Percentiles rank a stretch among this genome's conserved stretches.
Evolutionary conservation across 1,140 invertebrate genomes (phyloP).

Genomic region (Hirudo medicinalis): DNA sequence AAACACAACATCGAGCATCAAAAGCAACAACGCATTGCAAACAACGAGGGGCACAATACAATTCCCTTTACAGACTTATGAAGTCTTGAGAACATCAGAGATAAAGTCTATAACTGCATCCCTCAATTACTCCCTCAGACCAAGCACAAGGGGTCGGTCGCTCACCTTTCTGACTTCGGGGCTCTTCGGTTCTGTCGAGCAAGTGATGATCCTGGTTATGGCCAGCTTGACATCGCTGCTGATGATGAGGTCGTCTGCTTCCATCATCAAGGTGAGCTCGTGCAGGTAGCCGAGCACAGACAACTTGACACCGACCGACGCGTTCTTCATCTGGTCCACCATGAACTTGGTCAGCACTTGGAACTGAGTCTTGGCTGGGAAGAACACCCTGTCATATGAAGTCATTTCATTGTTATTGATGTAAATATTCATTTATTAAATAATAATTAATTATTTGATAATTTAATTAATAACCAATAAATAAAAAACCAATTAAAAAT

Average conservation of each 20-base stretch:
- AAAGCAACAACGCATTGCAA: too few species aligned
- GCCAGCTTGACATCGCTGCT: conserved; percentile 42
- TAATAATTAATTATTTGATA: background rate
- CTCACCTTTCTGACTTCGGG: conserved; percentile 57
- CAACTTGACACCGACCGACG: conserved; percentile 56
- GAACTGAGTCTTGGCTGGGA: conserved; percentile 52
- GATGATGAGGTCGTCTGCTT: conserved; percentile 38
- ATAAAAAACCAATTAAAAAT: too few species aligned
- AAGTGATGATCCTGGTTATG: conserved; percentile 46
- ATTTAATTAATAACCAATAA: too few species aligned
- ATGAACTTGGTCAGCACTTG: conserved; percentile 58
- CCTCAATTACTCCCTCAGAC: background rate
- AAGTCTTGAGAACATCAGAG: too few species aligned
- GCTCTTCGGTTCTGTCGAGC: conserved; percentile 46
- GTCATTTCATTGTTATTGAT: background rate
- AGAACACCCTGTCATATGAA: conserved; percentile 47
- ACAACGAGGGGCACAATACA: too few species aligned
- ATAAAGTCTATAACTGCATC: too few species aligned
- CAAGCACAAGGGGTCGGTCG: background rate
- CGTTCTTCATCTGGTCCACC: conserved; percentile 74
- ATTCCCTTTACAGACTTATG: too few species aligned
- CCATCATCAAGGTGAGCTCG: conserved; percentile 38
- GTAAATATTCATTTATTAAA: background rate
- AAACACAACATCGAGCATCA: too few species aligned
- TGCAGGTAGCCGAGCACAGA: conserved; percentile 41